Evolutionary conservation across 2,888 invertebrate species (phyloP), one percentile per base, ranked within the genome.

Genomic region (Polymixis flavicincta): DNA sequence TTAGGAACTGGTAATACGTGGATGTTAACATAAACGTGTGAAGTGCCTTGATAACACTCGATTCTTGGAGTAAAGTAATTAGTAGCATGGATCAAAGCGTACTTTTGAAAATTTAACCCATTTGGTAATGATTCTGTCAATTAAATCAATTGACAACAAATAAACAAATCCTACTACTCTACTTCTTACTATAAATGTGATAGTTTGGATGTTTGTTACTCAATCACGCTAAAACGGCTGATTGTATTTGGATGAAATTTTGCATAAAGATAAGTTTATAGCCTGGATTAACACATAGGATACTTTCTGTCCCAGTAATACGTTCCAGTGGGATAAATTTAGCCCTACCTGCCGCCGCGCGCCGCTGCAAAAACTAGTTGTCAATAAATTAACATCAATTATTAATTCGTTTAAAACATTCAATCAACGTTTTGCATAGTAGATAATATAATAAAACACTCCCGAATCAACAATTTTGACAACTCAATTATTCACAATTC

Each of bases 401-500:
- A 54, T 78, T 25, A 61, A 50, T 25, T 55, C 6, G 28, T 61
- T 61, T 37, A 55, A 60, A 65, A 66, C 55, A 76, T 82, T 76
- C 65, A 66, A 55, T 78, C 11, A 42, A 50, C 42, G 13, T 74
- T 60, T 55, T 54, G 14, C 45, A 37, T 48, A 37, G 11, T n/a
- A 42, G 8, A 32, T 13, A 63, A 32, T 11, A 50, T 4, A 71
- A 25, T 69, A 28, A 32, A n/a, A 52, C 6, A 55, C 25, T 54
- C 22, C 28, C 19, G 28, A n/a, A 66, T 45, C 32, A 81, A 55
- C 28, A 50, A 28, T 68, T 57, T 82, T 68, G 57, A 54, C 70
- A 52, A 42, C 17, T n/a, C 63, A 59, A 83, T 79, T 82, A 69
- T 82, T 78, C 54, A 59, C 2, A 6, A 69, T 60, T 55, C 54